These are phyloP conservation scores for Diprion similis DNA, from an alignment of 1,140 invertebrate species.

Conservation along the genomic window DNA sequence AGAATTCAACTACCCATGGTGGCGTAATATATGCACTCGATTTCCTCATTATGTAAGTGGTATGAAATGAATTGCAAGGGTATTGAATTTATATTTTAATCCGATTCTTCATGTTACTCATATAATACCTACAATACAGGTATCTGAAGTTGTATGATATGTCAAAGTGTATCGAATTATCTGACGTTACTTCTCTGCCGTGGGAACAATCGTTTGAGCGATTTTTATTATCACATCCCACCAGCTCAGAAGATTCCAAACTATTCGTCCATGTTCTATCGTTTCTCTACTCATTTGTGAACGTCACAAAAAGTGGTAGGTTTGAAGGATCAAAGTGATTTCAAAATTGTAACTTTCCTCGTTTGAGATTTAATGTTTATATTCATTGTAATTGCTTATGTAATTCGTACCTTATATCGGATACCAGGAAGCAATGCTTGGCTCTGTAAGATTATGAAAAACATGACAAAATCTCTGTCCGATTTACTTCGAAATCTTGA, in stretches of 20 bases:
- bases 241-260: slow-evolving; percentile 65
- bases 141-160: slow-evolving; percentile 48
- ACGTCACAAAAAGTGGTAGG: slow-evolving; percentile 35
- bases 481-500: slow-evolving; percentile 44
- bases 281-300: slow-evolving; percentile 62
- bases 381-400: not conserved
- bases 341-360: not conserved
- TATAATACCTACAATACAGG: slow-evolving; percentile 25
- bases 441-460: slow-evolving; percentile 45
- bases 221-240: slow-evolving; percentile 67
- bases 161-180: slow-evolving; percentile 32
- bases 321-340: not conserved
- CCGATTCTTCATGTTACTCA: not conserved
- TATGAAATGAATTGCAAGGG: not conserved
- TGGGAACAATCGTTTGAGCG: slow-evolving; percentile 67
- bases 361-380: not conserved
- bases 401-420: not conserved
- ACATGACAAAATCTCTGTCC: slow-evolving; percentile 47
- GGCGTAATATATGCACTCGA: slow-evolving; percentile 62
- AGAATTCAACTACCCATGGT: slow-evolving; percentile 68
- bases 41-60: slow-evolving; percentile 63
- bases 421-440: slow-evolving; percentile 36
- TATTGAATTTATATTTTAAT: too few species aligned
- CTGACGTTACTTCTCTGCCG: slow-evolving; percentile 58
- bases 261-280: slow-evolving; percentile 65